A percentile compares a stretch with the other conserved stretches of the same genome.
Evolutionary conservation across 2,888 invertebrate species (phyloP).

Genomic region (Caenorhabditis afra): DNA sequence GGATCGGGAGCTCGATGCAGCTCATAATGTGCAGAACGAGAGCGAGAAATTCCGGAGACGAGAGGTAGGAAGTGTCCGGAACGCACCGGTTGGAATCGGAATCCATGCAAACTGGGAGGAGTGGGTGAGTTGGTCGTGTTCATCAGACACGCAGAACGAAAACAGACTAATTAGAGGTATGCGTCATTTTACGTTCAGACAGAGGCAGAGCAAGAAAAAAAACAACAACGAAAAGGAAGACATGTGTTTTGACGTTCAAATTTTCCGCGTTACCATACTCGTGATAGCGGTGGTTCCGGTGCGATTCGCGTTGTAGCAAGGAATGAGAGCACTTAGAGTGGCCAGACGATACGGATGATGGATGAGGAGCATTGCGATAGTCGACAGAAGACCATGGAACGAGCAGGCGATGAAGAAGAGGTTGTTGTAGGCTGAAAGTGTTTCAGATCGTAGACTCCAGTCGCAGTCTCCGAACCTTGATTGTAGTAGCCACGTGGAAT

Average conservation of each 20-base stretch:
- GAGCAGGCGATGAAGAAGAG: not conserved
- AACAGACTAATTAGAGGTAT: too few relatives aligned
- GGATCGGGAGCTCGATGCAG: slow-evolving; percentile 14
- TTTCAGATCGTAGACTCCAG: too few relatives aligned
- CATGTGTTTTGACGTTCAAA: too few relatives aligned
- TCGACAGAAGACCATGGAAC: not conserved
- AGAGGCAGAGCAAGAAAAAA: too few relatives aligned
- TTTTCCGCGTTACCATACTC: too few relatives aligned
- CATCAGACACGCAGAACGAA: too few relatives aligned
- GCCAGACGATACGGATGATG: not conserved
- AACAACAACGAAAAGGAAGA: too few relatives aligned
- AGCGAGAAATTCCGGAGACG: slow-evolving; percentile 18
- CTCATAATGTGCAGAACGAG: slow-evolving; percentile 5
- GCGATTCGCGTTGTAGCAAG: too few relatives aligned
- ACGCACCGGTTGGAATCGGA: not conserved
- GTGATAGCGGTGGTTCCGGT: too few relatives aligned
- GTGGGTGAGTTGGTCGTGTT: too few relatives aligned
- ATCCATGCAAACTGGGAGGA: not conserved
- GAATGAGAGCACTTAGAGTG: too few relatives aligned
- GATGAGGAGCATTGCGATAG: slow-evolving; percentile 2
- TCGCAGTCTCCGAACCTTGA: not conserved
- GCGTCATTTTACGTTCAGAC: too few relatives aligned
- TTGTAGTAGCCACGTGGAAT: not conserved
- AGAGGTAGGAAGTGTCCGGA: slow-evolving; percentile 3
- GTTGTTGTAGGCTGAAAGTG: slow-evolving; percentile 5